Base-by-base conservation (phyloP, 37 sponge, comb jelly and placozoan genomes). In the Haliclona indistincta region DNA sequence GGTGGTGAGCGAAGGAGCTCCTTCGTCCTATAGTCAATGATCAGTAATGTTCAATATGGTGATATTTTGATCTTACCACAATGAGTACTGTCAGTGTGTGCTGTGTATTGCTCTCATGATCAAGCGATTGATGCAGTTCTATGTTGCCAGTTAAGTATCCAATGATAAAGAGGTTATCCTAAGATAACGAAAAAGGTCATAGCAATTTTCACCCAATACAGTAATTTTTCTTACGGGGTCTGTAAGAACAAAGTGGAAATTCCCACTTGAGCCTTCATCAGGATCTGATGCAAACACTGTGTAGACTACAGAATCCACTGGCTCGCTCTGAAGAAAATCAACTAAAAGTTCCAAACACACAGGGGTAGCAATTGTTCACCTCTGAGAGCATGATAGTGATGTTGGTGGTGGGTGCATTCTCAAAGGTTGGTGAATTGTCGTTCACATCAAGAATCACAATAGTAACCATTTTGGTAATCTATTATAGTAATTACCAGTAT, bases 21-120 rank as follows among this genome's bases (percentile, higher is more conserved):
- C 85, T 38, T 70, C 77, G 62, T 84, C 85, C 85, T 84, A 56
- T 60, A 58, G n/a, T 58, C 11, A 6, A 58, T n/a, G n/a, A 25
- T 25, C 22, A 25, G n/a, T 25, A n/a, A 6, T 25, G n/a, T 11
- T 58, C 11, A 20, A 58, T 58, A 58, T 7, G 28, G n/a, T 58
- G 6, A 6, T 8, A 13, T 47, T 47, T 8, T 17, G 13, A 17
- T 47, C 60, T 25, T 25, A 58, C 60, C 25, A 25, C 23, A 58
- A 58, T 58, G 13, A 25, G 22, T 25, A 58, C n/a, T 25, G 7
- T 58, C 26, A 58, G 25, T n/a, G 26, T n/a, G 60, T 58, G 60
- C 7, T 8, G 13, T 8, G 60, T 58, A 7, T 58, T 8, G 13
- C 26, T 25, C n/a, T 58, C 60, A 58, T 58, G 25, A 20, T 58